Evolutionary conservation across 2,113 vertebrate species (phyloP), one percentile per base, ranked within the genome.

Genomic region (Leptobrachium ailaonicum): DNA sequence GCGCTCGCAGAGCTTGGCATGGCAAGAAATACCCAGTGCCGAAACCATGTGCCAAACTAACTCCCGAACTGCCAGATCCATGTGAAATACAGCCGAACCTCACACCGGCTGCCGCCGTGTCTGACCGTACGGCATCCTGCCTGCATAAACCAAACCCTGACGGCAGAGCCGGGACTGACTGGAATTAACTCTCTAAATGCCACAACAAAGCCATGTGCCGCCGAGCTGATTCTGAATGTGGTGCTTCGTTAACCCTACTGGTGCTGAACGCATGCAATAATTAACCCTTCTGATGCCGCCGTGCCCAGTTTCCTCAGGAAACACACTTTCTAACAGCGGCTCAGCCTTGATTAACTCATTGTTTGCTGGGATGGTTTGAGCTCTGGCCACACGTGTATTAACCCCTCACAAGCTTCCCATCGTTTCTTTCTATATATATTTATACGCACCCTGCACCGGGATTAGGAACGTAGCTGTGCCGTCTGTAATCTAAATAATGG

Each of bases 261-360:
- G 63, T 44, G 63, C 73, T 71, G 72, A 20, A 12, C 2, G 11
- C 14, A 32, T 40, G 60, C 60, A 42, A 71, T 63, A 78, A 32
- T 70, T 77, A 47, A 68, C 74, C 64, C 75, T 58, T 41, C 44
- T 8, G 8, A 4, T 6, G 5, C 44, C 20, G 7, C 14, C 6
- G 63, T 11, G 10, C 12, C 2, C 3, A 13, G 14, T 6, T 44
- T 14, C 1, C 2, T 14, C 6, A 2, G 43, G 41, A 11, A 4
- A 68, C 1, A 67, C 42, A 12, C 13, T 32, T 32, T 43, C 40
- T 13, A 12, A 43, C 66, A 43, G 42, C 42, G 9, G 13, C 41
- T 43, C 66, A 41, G 10, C n/a, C 66, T 13, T 67, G 8, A 67
- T 1, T 12, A 11, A 43, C 5, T 2, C 14, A 66, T 66, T 32